phyloP scores from a whole-genome alignment of 2,113 vertebrate genomes.

The Serilophus lunatus region DNA sequence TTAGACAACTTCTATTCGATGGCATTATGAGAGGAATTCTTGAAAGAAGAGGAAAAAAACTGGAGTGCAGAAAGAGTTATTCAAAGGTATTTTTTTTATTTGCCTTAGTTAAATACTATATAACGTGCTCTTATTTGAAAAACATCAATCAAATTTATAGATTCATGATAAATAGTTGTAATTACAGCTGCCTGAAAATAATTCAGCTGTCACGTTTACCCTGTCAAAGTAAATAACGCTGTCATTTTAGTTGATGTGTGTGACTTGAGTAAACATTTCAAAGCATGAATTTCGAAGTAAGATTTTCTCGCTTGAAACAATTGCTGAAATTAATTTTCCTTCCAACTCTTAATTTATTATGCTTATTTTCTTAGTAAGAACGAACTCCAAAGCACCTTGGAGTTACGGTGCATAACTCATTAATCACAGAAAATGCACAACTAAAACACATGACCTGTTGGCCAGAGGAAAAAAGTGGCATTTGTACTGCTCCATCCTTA shows the following conservation, averaged over 20 bases:
- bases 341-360: conserved; percentile 40
- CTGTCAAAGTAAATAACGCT: conserved; percentile 55
- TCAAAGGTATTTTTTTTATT: conserved; percentile 2
- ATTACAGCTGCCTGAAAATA: conserved; percentile 47
- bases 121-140: conserved; percentile 25
- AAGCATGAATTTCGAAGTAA: conserved; percentile 59
- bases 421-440: background rate
- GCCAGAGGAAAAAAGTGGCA: background rate
- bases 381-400: background rate
- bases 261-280: conserved; percentile 44
- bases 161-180: conserved; percentile 36
- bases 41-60: background rate
- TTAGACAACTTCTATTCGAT: conserved; percentile 4
- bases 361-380: conserved; percentile 39
- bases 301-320: conserved; percentile 55
- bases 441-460: background rate
- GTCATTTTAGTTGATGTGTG: conserved; percentile 33
- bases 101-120: conserved; percentile 19
- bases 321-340: conserved; percentile 50
- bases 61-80: conserved; percentile 1
- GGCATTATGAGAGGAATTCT: conserved; percentile 39
- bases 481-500: background rate
- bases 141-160: conserved; percentile 51
- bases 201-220: conserved; percentile 58
- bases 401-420: background rate